phyloP scores from a whole-genome alignment of 1,140 invertebrate genomes.

The Limonius californicus region DNA sequence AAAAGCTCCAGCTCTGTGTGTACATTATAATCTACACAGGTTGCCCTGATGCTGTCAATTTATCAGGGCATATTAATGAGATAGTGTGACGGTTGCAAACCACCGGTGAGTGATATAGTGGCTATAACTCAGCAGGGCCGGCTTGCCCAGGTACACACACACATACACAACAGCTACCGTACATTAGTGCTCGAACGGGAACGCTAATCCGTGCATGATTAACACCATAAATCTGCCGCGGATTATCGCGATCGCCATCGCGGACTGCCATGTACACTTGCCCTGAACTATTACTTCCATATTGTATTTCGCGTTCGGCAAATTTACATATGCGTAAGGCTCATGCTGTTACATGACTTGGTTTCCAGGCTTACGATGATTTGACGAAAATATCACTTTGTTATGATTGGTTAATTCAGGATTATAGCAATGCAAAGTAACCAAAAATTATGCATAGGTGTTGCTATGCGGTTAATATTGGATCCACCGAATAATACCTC shows the following conservation, averaged over 20 bases:
- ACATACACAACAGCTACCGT: constrained; percentile 4
- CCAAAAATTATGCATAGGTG: no score
- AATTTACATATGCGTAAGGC: neutral
- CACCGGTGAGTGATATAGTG: constrained; percentile 21
- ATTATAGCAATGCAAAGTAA: no score
- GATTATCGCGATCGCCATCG: constrained; percentile 43
- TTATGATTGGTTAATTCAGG: no score
- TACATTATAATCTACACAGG: no score
- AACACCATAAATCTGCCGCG: constrained; percentile 60
- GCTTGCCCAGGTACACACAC: neutral
- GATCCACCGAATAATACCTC: no score
- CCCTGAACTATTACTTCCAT: constrained; percentile 11
- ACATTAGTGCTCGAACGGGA: constrained; percentile 25
- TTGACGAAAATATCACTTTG: no score
- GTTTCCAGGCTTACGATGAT: no score
- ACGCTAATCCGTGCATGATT: constrained; percentile 59
- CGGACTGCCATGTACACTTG: constrained; percentile 30
- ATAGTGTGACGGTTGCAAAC: constrained; percentile 10
- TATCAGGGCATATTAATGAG: constrained; percentile 20
- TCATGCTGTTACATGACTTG: neutral
- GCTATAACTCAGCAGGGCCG: constrained; percentile 12
- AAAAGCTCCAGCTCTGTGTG: no score
- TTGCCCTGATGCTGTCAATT: constrained; percentile 3
- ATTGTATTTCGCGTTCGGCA: neutral
- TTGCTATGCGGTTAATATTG: no score